phyloP scores from a whole-genome alignment of 1,140 invertebrate genomes.

The Helicoverpa zea region DNA sequence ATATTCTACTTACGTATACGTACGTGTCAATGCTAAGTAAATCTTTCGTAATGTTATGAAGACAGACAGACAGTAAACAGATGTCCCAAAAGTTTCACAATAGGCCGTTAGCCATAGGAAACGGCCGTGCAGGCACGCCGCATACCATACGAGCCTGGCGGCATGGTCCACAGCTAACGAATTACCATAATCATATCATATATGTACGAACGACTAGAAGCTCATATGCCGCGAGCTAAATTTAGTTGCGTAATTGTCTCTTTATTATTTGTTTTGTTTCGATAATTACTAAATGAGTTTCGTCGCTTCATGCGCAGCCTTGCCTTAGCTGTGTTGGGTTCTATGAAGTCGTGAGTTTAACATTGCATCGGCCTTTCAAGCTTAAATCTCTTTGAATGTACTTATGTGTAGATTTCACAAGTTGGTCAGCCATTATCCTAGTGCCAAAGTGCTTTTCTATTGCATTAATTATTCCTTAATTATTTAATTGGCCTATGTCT shows the following conservation, averaged over 20 bases:
- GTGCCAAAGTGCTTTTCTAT: no score
- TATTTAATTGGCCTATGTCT: background rate
- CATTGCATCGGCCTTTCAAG: background rate
- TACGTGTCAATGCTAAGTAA: conserved; percentile 41
- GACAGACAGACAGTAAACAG: conserved; percentile 50
- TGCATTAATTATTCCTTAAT: no score
- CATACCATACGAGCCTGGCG: conserved; percentile 9
- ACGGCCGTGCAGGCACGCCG: conserved; percentile 58
- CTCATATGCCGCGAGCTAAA: background rate
- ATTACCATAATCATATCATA: conserved; percentile 5
- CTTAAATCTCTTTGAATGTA: background rate
- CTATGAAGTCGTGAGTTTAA: background rate
- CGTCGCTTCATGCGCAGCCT: background rate
- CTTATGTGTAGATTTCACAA: no score
- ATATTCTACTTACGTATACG: conserved; percentile 33
- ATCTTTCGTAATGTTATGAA: conserved; percentile 36
- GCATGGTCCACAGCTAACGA: conserved; percentile 8
- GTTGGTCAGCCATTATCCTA: no score
- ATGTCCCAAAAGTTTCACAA: conserved; percentile 63
- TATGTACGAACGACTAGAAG: background rate
- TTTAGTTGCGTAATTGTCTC: background rate
- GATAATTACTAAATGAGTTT: conserved; percentile 1
- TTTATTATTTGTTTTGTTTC: conserved; percentile 1
- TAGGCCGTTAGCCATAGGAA: conserved; percentile 61
- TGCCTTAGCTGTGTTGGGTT: background rate